Percentiles rank a stretch among this genome's conserved stretches.
phyloP scores from a whole-genome alignment of 2,888 invertebrate species.

The Elysia crispata region DNA sequence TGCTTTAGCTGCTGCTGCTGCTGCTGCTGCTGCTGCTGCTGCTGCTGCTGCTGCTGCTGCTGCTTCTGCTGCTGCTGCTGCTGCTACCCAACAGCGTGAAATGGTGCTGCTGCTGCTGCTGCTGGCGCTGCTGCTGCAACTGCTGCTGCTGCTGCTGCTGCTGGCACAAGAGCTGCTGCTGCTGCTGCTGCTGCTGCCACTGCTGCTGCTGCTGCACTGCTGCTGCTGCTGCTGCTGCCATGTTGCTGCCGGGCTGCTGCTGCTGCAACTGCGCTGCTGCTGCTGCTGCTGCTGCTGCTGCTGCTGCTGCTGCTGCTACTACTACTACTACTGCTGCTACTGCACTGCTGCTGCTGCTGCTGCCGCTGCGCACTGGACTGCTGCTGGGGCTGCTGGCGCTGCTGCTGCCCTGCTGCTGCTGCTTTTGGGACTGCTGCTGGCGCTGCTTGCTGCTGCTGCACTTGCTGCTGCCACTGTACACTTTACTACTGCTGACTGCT shows the following conservation, averaged over 20 bases:
- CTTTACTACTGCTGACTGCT: too few species aligned
- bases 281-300: conserved; percentile 13
- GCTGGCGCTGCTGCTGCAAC: too few species aligned
- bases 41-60: too few species aligned
- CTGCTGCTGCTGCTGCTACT: conserved; percentile 26
- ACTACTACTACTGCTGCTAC: conserved; percentile 15
- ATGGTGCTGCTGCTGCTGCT: conserved; percentile 3
- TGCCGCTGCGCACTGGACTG: neutral
- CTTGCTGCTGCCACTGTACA: neutral
- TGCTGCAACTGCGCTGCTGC: too few species aligned
- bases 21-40: too few species aligned
- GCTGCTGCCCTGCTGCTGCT: neutral
- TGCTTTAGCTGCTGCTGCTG: too few species aligned
- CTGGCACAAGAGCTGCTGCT: neutral
- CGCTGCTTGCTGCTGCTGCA: too few species aligned
- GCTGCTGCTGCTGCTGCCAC: neutral
- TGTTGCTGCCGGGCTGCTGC: neutral
- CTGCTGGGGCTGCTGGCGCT: neutral
- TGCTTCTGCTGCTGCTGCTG: too few species aligned
- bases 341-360: too few species aligned
- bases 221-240: conserved; percentile 16
- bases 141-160: too few species aligned
- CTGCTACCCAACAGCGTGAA: too few species aligned
- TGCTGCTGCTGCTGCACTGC: conserved; percentile 18
- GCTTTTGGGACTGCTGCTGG: conserved; percentile 5